These are phyloP conservation scores for Myxocyprinus asiaticus DNA, from an alignment of 2,113 vertebrate species.

Conservation along the genomic window DNA sequence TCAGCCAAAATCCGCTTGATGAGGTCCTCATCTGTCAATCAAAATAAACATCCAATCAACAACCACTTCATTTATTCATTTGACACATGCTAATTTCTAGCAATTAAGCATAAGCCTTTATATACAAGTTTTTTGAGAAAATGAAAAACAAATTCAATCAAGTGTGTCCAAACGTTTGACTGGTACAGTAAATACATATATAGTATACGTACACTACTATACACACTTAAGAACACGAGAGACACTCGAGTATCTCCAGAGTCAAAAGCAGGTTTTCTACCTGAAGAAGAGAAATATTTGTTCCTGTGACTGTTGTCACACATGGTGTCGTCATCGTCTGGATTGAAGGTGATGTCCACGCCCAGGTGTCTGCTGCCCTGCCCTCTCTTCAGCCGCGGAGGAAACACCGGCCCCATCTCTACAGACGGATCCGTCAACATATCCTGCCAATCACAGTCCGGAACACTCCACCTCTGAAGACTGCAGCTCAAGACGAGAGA, in stretches of 20 bases:
- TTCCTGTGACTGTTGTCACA: constrained; percentile 67
- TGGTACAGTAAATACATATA: too few relatives aligned
- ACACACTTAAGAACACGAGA: too few relatives aligned
- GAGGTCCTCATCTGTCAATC: constrained; percentile 85
- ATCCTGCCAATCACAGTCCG: constrained; percentile 83
- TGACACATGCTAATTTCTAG: neutral
- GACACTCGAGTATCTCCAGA: too few relatives aligned
- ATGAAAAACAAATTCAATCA: too few relatives aligned
- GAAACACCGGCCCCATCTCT: constrained; percentile 79
- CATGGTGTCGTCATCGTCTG: constrained; percentile 75
- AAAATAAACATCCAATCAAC: constrained; percentile 39
- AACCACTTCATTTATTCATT: neutral
- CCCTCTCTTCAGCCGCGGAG: constrained; percentile 85
- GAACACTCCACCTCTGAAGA: constrained; percentile 81
- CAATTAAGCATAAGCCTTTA: too few relatives aligned
- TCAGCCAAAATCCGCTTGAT: constrained; percentile 86
- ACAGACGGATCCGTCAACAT: constrained; percentile 83
- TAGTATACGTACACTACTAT: too few relatives aligned
- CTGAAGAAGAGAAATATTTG: constrained; percentile 87
- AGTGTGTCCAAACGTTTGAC: too few relatives aligned
- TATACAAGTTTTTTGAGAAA: too few relatives aligned
- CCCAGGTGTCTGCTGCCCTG: constrained; percentile 82
- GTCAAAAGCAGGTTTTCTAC: constrained; percentile 62
- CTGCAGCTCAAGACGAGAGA: constrained; percentile 58
- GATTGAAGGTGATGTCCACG: constrained; percentile 77